Base-by-base conservation (phyloP, 1,140 invertebrate genomes). In the Drosophila nasuta region DNA sequence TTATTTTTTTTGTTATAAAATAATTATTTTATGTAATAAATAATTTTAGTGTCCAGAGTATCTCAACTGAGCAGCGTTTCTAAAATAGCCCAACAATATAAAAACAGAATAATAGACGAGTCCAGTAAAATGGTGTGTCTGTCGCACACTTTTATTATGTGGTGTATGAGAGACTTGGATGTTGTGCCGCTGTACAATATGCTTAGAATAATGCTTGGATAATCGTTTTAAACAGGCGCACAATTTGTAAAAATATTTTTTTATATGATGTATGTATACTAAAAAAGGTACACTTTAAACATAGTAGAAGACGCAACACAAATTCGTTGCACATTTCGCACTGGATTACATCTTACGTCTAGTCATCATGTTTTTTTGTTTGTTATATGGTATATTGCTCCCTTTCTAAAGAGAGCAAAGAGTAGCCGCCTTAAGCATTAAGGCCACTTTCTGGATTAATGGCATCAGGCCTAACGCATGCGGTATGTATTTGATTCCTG, bases 401-500 rank as follows among this genome's bases (percentile, higher is more conserved):
- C 69, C 67, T 64, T 10, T 48, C 17, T 58, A 46, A 52, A 66
- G 76, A 68, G 52, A 63, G 58, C 76, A 69, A 49, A 25, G 20
- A 25, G 20, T 25, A 25, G 33, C 8, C 7, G 35, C 35, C 35
- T 33, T 33, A 33, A 75, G 75, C 67, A 63, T 59, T 48, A 48
- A 65, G 43, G 46, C 49, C 72, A 75, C 65, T 13, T 38, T 60
- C 20, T 38, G 35, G 45, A 17, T 74, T 48, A 58, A 67, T 73
- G 63, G 59, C 69, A 41, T 59, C 15, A 38, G 59, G 6, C 15
- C 56, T 96, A 99, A 93, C 98, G 98, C 99, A 99, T 99, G 87
- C 98, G 95, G 92, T 99, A 99, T 67, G 95, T 95, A 92, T 99
- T 98, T 60, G 95, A 95, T 93, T 99, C 98, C 59, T 96, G 94